phyloP scores from a whole-genome alignment of 1,140 invertebrate species.

The Hydropsyche tenuis region DNA sequence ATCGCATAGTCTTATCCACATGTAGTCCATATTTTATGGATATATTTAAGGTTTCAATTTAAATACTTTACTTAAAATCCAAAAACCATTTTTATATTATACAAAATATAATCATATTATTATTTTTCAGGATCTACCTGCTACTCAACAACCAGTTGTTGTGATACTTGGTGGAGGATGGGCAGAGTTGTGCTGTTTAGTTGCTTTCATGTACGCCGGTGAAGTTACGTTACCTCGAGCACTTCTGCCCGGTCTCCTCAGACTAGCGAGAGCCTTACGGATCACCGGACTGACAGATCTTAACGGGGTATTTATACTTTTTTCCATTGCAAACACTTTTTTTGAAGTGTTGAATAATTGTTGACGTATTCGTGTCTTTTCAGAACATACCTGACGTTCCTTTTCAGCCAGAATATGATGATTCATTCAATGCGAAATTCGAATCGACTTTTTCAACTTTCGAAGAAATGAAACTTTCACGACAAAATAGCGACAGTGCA shows the following conservation, averaged over 20 bases:
- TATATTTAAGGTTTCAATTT: constrained; percentile 74
- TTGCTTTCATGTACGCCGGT: constrained; percentile 92
- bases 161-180: constrained; percentile 82
- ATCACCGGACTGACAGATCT: constrained; percentile 87
- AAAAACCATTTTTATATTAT: no score
- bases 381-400: constrained; percentile 49
- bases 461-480: constrained; percentile 43
- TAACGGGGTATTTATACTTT: constrained; percentile 63
- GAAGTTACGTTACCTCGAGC: constrained; percentile 88
- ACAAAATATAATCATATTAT: neutral
- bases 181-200: constrained; percentile 78
- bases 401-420: constrained; percentile 44
- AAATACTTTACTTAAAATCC: no score
- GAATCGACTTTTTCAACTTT: constrained; percentile 44
- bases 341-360: neutral
- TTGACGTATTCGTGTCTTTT: neutral
- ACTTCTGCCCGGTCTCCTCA: constrained; percentile 79
- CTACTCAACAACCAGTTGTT: constrained; percentile 80
- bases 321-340: neutral
- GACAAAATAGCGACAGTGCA: constrained; percentile 48
- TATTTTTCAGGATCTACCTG: constrained; percentile 68
- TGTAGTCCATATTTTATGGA: constrained; percentile 93
- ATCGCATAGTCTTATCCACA: constrained; percentile 86
- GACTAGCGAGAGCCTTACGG: constrained; percentile 82
- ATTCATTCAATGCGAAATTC: constrained; percentile 44